phyloP scores from a whole-genome alignment of 2,113 vertebrate species.

The Atherinomorus stipes region DNA sequence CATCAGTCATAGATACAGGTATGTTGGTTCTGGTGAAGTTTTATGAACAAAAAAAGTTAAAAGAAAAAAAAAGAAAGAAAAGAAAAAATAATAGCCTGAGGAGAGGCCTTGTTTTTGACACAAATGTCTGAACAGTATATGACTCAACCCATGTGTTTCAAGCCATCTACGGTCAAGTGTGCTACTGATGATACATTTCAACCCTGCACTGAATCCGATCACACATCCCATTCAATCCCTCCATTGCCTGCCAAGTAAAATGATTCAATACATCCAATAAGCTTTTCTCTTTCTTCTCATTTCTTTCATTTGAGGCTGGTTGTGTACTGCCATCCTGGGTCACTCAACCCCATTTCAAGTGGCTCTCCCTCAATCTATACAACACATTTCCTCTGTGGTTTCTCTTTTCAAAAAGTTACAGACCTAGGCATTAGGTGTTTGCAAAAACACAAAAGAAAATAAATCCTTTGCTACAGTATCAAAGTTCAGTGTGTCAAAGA shows the following conservation, averaged over 20 bases:
- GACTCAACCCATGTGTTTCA: slow-evolving; percentile 23
- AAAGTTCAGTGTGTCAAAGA: slow-evolving; percentile 64
- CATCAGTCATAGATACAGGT: no score
- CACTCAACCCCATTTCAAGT: slow-evolving; percentile 79
- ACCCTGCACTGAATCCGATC: slow-evolving; percentile 65
- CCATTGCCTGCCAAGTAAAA: slow-evolving; percentile 73
- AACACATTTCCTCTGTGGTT: slow-evolving; percentile 61
- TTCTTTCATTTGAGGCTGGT: slow-evolving; percentile 78
- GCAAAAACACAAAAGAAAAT: slow-evolving; percentile 68
- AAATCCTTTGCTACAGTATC: slow-evolving; percentile 63
- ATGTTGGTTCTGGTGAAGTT: neutral
- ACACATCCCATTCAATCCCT: slow-evolving; percentile 69
- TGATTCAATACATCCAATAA: slow-evolving; percentile 83
- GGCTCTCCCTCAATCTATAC: slow-evolving; percentile 75
- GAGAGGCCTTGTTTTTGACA: neutral
- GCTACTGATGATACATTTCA: slow-evolving; percentile 60
- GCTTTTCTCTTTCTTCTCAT: slow-evolving; percentile 80
- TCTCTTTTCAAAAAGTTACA: slow-evolving; percentile 62
- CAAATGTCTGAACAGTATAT: slow-evolving; percentile 14
- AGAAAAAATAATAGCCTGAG: no score
- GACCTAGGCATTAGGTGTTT: slow-evolving; percentile 41
- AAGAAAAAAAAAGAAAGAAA: no score
- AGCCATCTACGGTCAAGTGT: slow-evolving; percentile 42
- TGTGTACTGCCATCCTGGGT: slow-evolving; percentile 72
- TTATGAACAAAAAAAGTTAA: neutral